These are phyloP conservation scores for Wasmannia auropunctata DNA, from an alignment of 1,140 invertebrate genomes.

Conservation along the genomic window DNA sequence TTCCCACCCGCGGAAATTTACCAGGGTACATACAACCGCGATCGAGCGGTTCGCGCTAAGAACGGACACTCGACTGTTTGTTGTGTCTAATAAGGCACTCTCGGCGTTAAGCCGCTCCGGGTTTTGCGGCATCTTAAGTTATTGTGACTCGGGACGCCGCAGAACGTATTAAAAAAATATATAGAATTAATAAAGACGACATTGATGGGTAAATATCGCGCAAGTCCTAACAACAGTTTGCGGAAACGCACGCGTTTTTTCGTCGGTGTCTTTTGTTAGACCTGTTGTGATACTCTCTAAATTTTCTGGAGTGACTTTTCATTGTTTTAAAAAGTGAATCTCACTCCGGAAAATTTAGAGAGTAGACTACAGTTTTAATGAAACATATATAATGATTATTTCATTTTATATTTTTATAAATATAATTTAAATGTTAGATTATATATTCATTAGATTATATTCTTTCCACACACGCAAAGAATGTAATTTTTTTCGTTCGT, in stretches of 20 bases:
- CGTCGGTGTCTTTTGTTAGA: not conserved
- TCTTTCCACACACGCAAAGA: no score
- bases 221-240: not conserved
- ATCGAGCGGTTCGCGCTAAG: not conserved
- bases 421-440: not conserved
- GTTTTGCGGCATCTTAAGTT: not conserved
- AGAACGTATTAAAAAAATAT: not conserved
- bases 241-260: not conserved
- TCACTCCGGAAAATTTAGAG: no score
- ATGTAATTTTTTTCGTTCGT: no score
- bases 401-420: not conserved
- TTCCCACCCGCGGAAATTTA: conserved; percentile 46
- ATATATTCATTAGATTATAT: no score
- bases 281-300: no score
- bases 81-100: conserved; percentile 19
- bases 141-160: not conserved
- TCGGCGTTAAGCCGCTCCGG: not conserved
- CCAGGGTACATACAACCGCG: conserved; percentile 9
- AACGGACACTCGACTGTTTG: conserved; percentile 2
- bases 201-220: not conserved
- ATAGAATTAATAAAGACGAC: not conserved
- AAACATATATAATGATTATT: not conserved
- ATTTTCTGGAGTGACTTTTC: no score
- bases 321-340: no score
- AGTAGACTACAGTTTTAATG: not conserved